phyloP scores from a whole-genome alignment of 1,140 invertebrate genomes.

The Diorhabda elongata region DNA sequence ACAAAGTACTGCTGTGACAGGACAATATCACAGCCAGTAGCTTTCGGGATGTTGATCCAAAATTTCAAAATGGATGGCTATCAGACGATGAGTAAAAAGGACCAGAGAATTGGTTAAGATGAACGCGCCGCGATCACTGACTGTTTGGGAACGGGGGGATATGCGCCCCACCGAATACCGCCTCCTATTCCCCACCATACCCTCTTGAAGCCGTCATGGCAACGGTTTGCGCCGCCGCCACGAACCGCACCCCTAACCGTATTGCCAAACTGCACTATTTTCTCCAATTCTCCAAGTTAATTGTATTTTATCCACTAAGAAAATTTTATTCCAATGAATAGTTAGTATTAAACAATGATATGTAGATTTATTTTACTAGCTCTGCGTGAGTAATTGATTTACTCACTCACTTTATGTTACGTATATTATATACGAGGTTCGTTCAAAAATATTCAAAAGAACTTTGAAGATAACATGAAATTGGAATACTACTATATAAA shows the following conservation, averaged over 20 bases:
- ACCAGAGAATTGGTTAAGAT: conserved; percentile 6
- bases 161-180: conserved; percentile 29
- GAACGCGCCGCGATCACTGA: conserved; percentile 35
- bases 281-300: too few species aligned
- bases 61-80: conserved; percentile 37
- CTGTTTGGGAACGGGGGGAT: conserved; percentile 36
- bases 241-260: conserved; percentile 27
- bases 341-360: too few species aligned
- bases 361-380: too few species aligned
- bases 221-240: conserved; percentile 38
- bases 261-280: conserved; percentile 4
- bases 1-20: conserved; percentile 87
- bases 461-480: too few species aligned
- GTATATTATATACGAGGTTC: too few species aligned
- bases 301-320: too few species aligned
- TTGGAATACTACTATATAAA: too few species aligned
- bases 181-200: conserved; percentile 29
- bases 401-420: too few species aligned
- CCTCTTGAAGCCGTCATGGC: conserved; percentile 33
- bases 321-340: too few species aligned
- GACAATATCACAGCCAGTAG: conserved; percentile 78
- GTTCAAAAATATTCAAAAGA: too few species aligned
- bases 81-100: conserved; percentile 29
- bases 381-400: too few species aligned
- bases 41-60: conserved; percentile 32